Percentiles rank a stretch among this genome's conserved stretches.
Evolutionary conservation across 2,888 invertebrate genomes (phyloP).

Genomic region (Phania funesta): DNA sequence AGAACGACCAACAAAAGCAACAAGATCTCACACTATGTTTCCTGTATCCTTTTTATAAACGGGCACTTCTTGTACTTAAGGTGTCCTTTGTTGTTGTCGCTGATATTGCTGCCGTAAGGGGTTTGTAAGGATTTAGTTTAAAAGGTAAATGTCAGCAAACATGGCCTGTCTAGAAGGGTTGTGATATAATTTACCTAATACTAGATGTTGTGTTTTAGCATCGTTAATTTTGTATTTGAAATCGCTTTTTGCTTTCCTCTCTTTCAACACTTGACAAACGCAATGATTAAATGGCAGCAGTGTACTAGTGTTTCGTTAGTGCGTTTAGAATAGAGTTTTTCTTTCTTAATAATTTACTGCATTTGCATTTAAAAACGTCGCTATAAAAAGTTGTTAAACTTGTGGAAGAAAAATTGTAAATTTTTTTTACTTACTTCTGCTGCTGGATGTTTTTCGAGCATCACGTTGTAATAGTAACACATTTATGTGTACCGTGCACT

Average conservation of each 20-base stretch:
- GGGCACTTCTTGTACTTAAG: neutral
- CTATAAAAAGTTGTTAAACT: neutral
- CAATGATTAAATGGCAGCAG: neutral
- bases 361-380: neutral
- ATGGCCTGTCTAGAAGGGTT: constrained; percentile 18
- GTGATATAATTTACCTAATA: constrained; percentile 23
- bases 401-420: neutral
- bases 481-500: constrained; percentile 1
- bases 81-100: neutral
- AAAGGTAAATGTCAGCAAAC: constrained; percentile 52
- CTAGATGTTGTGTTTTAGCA: constrained; percentile 3
- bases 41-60: neutral
- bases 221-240: constrained; percentile 12
- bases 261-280: neutral
- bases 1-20: neutral
- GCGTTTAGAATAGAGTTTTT: constrained; percentile 25
- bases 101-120: neutral
- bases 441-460: neutral
- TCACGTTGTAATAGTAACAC: constrained; percentile 31
- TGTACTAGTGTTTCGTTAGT: constrained; percentile 19
- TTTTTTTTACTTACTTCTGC: constrained; percentile 4
- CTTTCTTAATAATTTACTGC: neutral
- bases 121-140: constrained; percentile 26
- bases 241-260: neutral
- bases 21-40: neutral